phyloP scores from a whole-genome alignment of 2,113 vertebrate genomes.

The Cinclus cinclus region DNA sequence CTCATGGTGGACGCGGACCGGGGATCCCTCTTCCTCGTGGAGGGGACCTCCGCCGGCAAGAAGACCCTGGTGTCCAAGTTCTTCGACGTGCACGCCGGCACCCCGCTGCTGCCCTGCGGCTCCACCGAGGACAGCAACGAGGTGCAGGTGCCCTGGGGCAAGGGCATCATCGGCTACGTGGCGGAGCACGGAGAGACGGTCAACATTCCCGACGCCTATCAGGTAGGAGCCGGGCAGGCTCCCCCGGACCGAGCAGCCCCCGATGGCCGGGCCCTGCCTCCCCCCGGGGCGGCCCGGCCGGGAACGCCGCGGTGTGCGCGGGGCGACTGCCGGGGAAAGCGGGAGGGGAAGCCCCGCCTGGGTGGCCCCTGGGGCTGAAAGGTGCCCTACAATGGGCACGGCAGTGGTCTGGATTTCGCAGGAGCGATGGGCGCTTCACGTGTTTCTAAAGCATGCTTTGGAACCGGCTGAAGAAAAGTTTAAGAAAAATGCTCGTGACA shows the following conservation, averaged over 20 bases:
- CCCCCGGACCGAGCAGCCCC: neutral
- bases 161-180: conserved; percentile 97
- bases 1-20: conserved; percentile 97
- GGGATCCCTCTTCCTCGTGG: conserved; percentile 93
- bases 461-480: neutral
- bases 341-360: neutral
- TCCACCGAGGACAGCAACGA: conserved; percentile 87
- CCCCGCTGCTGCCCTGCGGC: conserved; percentile 88
- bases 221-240: conserved; percentile 78
- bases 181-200: conserved; percentile 96
- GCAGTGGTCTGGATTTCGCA: neutral
- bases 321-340: neutral
- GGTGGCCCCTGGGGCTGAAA: neutral
- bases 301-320: neutral
- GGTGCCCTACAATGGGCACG: neutral
- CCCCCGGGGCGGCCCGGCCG: neutral
- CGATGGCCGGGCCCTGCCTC: neutral
- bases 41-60: conserved; percentile 87
- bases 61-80: conserved; percentile 96
- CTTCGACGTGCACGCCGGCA: conserved; percentile 96
- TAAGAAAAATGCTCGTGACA: neutral
- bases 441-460: neutral
- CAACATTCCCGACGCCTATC: conserved; percentile 96
- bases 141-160: conserved; percentile 98
- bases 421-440: neutral